Conservation (phyloP, 2,113 vertebrate genomes). For the Saguinus imperator region DNA sequence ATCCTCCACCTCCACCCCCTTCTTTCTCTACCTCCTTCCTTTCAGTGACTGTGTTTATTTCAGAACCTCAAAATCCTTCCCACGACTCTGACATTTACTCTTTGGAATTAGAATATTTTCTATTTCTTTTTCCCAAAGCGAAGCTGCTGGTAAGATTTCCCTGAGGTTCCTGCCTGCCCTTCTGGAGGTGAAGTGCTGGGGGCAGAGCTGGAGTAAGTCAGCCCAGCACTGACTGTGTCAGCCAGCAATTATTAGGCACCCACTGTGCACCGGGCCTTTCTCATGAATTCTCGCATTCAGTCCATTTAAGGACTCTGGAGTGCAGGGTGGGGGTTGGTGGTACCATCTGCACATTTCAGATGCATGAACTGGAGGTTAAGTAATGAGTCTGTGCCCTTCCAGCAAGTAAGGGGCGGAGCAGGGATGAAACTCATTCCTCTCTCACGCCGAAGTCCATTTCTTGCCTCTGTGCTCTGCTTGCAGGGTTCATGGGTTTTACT, state of each 20-base stretch:
- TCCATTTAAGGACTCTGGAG: background rate
- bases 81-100: conserved; percentile 72
- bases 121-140: conserved; percentile 42
- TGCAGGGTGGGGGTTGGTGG: background rate
- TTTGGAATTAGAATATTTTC: conserved; percentile 56
- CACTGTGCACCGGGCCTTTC: background rate
- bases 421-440: background rate
- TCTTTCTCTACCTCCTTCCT: background rate
- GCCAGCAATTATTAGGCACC: background rate
- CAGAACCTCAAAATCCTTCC: conserved; percentile 46
- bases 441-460: background rate
- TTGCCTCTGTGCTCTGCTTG: background rate
- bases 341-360: accelerated
- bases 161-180: background rate
- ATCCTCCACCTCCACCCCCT: background rate
- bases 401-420: background rate
- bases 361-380: too few relatives aligned
- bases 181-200: background rate
- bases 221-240: background rate
- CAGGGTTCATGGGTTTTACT: too few relatives aligned
- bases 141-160: conserved; percentile 21
- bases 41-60: conserved; percentile 19
- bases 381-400: background rate
- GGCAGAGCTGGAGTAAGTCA: background rate
- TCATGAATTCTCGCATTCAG: background rate